Conservation (phyloP, 2,888 invertebrate species). For the Trichopoda pennipes region DNA sequence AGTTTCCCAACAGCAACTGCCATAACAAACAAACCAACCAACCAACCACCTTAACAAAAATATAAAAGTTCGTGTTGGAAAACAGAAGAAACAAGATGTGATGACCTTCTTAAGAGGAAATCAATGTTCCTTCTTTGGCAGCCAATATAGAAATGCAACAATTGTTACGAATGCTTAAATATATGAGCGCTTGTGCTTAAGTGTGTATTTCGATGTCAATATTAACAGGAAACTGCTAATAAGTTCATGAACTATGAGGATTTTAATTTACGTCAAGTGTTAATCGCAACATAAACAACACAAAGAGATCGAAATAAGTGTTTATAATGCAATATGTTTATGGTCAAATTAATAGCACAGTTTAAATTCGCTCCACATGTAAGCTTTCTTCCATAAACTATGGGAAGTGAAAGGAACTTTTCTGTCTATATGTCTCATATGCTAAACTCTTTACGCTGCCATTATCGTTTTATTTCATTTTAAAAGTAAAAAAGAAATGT, state of each 20-base stretch:
- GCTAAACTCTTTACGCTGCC: too few relatives aligned
- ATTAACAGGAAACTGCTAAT: constrained; percentile 71
- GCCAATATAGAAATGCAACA: neutral
- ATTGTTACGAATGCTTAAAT: constrained; percentile 9
- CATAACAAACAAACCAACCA: constrained; percentile 11
- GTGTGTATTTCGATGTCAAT: constrained; percentile 60
- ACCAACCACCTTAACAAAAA: constrained; percentile 16
- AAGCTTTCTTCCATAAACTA: too few relatives aligned
- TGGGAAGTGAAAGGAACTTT: too few relatives aligned
- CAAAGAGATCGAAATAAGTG: constrained; percentile 30
- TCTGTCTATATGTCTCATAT: too few relatives aligned
- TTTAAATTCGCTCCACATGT: neutral
- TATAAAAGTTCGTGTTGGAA: constrained; percentile 10
- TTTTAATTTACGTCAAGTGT: constrained; percentile 69
- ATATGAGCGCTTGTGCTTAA: neutral
- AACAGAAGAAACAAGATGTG: constrained; percentile 51
- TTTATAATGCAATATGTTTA: constrained; percentile 22
- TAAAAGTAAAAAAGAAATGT: too few relatives aligned
- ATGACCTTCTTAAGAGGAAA: constrained; percentile 70
- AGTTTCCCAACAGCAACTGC: constrained; percentile 1
- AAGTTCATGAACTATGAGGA: constrained; percentile 70
- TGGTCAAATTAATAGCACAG: constrained; percentile 35
- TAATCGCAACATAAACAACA: constrained; percentile 45
- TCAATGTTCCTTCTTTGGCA: constrained; percentile 58
- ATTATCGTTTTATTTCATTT: too few relatives aligned